Evolutionary conservation across 1,140 invertebrate genomes (phyloP).

Genomic region (Orchestia grillus): DNA sequence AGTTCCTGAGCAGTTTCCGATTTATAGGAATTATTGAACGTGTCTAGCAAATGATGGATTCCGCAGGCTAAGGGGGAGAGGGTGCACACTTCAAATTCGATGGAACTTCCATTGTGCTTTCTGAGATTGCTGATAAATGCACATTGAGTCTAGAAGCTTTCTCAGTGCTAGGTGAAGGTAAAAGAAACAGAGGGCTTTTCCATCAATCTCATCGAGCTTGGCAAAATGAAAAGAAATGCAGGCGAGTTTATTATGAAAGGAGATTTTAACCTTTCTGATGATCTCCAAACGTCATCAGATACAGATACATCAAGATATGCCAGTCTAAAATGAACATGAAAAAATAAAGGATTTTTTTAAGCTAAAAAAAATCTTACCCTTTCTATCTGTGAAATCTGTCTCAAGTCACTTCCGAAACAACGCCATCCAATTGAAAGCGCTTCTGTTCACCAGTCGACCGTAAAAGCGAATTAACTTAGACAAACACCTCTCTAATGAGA

Average conservation of each 20-base stretch:
- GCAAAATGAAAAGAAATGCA: not conserved
- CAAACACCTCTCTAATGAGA: conserved; percentile 60
- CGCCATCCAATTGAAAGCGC: conserved; percentile 59
- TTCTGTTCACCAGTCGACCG: conserved; percentile 46
- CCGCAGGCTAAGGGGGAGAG: not conserved
- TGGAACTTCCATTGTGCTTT: conserved; percentile 10
- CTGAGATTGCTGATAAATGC: not conserved
- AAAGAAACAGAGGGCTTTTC: not conserved
- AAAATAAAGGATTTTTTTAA: not conserved
- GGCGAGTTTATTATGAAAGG: not conserved
- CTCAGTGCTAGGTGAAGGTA: not conserved
- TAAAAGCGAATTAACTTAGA: conserved; percentile 61
- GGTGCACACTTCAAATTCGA: not conserved
- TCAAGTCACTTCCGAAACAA: conserved; percentile 53
- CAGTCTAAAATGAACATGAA: not conserved
- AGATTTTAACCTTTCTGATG: not conserved
- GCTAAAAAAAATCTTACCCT: not conserved
- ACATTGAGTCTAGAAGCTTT: not conserved
- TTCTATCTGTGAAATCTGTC: conserved; percentile 30
- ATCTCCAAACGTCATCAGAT: not conserved
- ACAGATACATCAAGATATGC: not conserved
- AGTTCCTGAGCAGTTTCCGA: conserved; percentile 31
- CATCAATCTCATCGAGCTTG: not conserved
- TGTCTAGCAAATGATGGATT: conserved; percentile 39
- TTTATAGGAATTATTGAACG: conserved; percentile 26